Evolutionary conservation across 1,140 invertebrate species (phyloP), one percentile per base, ranked within the genome.

Genomic region (Heliconius eleuchia): DNA sequence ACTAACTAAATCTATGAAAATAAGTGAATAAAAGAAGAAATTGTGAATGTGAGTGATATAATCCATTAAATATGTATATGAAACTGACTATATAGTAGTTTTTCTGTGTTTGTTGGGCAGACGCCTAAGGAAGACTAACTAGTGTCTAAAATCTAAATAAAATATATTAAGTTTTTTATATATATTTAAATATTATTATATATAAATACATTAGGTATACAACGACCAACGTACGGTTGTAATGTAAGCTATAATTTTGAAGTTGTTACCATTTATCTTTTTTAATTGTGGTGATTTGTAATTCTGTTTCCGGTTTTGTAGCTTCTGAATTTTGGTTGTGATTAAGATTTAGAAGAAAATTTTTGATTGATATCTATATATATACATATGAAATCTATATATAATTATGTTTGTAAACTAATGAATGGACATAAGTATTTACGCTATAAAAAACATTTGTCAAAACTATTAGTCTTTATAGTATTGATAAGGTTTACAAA

Each of bases 141-240:
- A n/a, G 57, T 60, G 23, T 66, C 27, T 66, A 66, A 37, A 37
- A n/a, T n/a, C 52, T 71, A 74, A 19, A 74, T 74, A 60, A 75
- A 42, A 34, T 50, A 66, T 66, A 30, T 13, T 13, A 27, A 13
- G 23, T 13, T 66, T 66, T 66, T 30, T 30, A 27, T 66, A 16
- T 66, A 66, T 66, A 66, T 13, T 52, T 52, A 52, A 52, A 66
- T 66, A 30, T 30, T 27, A 27, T 27, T n/a, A 30, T 66, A 66
- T 27, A 66, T 66, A 66, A 4, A 66, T 30, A 66, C 11, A 66
- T 30, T 11, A 78, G 73, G 78, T 78, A 55, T 77, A 78, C 34
- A 79, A 55, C 74, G 79, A 83, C 77, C 79, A 76, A 78, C 42
- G 7, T 80, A 80, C 82, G 77, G 79, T 79, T 66, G 60, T 66